phyloP scores from a whole-genome alignment of 2,797 vertebrate genomes.

The Sebastes nivosus region DNA sequence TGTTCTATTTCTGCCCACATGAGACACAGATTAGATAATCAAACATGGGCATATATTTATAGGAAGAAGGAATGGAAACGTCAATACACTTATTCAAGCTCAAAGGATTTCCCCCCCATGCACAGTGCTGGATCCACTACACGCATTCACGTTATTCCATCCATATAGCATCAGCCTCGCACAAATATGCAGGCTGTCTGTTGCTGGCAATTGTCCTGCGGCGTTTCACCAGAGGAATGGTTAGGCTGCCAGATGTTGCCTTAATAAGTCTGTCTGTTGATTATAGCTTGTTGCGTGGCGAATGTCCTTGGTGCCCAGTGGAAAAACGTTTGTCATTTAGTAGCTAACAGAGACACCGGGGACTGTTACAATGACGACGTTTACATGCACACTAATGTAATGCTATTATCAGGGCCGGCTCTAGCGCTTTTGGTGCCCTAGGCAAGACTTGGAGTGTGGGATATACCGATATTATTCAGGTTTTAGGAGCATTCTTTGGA shows the following conservation, averaged over 20 bases:
- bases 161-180: neutral
- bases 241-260: conserved; percentile 61
- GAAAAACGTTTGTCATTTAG: conserved; percentile 46
- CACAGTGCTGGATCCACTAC: neutral
- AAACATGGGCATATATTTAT: conserved; percentile 47
- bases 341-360: conserved; percentile 57
- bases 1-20: conserved; percentile 50
- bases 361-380: neutral
- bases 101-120: conserved; percentile 25
- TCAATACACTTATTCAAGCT: conserved; percentile 34
- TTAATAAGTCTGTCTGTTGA: conserved; percentile 57
- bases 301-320: conserved; percentile 48
- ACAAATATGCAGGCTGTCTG: conserved; percentile 20
- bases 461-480: too few relatives aligned
- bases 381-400: neutral
- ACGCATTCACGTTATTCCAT: conserved; percentile 3
- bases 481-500: too few relatives aligned
- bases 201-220: conserved; percentile 22
- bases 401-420: neutral
- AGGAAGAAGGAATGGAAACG: conserved; percentile 38
- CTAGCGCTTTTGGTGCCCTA: too few relatives aligned
- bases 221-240: conserved; percentile 28
- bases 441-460: too few relatives aligned
- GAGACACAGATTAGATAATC: conserved; percentile 56
- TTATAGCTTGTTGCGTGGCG: conserved; percentile 57